Conservation (phyloP, 2,113 vertebrate genomes). For the Psilopogon haemacephalus region DNA sequence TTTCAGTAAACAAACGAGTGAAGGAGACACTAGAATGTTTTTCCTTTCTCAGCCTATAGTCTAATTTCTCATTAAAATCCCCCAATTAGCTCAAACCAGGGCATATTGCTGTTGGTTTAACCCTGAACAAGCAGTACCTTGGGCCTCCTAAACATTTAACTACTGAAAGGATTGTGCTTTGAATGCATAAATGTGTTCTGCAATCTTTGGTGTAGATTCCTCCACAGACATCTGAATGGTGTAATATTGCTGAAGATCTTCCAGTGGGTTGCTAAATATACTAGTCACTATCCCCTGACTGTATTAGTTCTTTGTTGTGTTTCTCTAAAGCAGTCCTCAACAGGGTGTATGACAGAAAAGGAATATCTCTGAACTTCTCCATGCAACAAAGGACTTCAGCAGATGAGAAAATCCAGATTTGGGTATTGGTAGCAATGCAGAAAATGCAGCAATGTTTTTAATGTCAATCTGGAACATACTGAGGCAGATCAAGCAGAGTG, state of each 20-base stretch:
- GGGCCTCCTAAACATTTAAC: neutral
- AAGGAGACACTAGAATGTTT: too few species aligned
- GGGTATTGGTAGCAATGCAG: neutral
- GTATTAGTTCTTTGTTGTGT: neutral
- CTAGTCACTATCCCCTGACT: accelerated
- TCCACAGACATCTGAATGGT: neutral
- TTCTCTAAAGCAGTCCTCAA: neutral
- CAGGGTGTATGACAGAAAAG: neutral
- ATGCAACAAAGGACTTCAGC: neutral
- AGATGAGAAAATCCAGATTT: neutral
- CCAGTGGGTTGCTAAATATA: neutral
- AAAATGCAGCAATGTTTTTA: neutral
- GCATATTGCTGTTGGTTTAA: neutral
- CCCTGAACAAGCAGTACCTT: neutral
- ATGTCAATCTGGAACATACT: neutral
- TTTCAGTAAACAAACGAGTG: too few species aligned
- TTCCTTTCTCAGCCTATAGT: too few species aligned
- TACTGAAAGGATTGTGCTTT: neutral
- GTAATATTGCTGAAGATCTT: neutral
- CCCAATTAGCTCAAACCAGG: too few species aligned
- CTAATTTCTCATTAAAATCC: too few species aligned
- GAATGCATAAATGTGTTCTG: neutral
- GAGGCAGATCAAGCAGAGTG: neutral
- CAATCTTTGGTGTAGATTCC: neutral
- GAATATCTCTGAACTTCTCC: neutral